Conservation (phyloP, 2,888 invertebrate genomes). For the Drosophila tanythrix region DNA sequence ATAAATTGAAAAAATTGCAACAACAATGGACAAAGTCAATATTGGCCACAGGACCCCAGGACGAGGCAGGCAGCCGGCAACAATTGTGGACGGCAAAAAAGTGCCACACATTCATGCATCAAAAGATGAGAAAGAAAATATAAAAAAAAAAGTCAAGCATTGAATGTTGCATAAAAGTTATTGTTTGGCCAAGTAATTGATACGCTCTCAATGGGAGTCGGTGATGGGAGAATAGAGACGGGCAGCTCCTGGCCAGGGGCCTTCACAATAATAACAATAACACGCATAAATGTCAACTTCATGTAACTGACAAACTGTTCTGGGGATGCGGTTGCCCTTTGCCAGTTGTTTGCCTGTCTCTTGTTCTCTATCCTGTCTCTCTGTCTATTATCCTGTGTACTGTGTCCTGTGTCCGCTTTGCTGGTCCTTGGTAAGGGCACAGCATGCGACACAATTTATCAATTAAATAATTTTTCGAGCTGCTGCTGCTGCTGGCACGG, state of each 20-base stretch:
- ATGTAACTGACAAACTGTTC: constrained; percentile 61
- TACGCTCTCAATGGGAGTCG: constrained; percentile 66
- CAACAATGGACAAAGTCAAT: constrained; percentile 53
- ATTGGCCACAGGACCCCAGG: constrained; percentile 46
- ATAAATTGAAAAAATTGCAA: constrained; percentile 66
- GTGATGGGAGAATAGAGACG: constrained; percentile 22
- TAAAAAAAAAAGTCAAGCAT: constrained; percentile 39
- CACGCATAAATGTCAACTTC: constrained; percentile 71
- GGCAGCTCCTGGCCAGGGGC: constrained; percentile 35
- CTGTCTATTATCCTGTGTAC: constrained; percentile 17
- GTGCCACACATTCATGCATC: constrained; percentile 24
- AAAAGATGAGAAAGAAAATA: constrained; percentile 16
- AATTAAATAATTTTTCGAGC: constrained; percentile 54
- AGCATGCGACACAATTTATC: constrained; percentile 79
- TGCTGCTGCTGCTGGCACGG: neutral
- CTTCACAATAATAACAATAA: constrained; percentile 61
- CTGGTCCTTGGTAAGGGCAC: constrained; percentile 50
- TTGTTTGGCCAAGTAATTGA: constrained; percentile 78
- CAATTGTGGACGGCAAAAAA: constrained; percentile 36
- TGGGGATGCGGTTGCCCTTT: constrained; percentile 41
- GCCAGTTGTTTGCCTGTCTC: constrained; percentile 31
- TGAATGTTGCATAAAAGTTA: constrained; percentile 64
- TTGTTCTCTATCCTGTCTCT: constrained; percentile 15
- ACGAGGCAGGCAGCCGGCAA: constrained; percentile 39
- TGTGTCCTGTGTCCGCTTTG: neutral